Conservation (phyloP, 2,888 invertebrate genomes). For the Philhelius pedissequus region DNA sequence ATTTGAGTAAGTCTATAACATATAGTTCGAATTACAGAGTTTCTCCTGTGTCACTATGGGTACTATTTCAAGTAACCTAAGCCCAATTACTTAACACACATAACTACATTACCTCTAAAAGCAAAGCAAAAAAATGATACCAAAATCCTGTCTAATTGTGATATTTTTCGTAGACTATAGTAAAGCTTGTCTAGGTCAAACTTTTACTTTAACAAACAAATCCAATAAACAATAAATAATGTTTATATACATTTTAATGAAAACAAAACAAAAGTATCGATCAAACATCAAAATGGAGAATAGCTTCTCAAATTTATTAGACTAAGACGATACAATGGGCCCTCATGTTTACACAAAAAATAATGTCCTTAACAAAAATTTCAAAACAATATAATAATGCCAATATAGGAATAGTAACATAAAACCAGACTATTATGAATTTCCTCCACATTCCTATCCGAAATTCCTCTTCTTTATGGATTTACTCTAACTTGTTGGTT, state of each 20-base stretch:
- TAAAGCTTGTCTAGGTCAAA: background rate
- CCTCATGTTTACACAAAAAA: background rate
- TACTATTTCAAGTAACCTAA: no score
- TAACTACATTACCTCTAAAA: no score
- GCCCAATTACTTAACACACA: no score
- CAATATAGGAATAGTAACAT: conserved; percentile 14
- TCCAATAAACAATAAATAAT: background rate
- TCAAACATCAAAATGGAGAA: background rate
- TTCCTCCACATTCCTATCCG: conserved; percentile 14
- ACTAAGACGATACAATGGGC: background rate
- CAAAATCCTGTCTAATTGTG: no score
- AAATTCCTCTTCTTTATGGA: conserved; percentile 8
- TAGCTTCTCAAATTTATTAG: background rate
- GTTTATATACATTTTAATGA: background rate
- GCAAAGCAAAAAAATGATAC: no score
- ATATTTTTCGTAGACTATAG: no score
- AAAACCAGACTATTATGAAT: background rate
- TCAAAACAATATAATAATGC: conserved; percentile 11
- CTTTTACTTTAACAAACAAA: background rate
- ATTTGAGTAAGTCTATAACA: no score
- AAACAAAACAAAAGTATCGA: background rate
- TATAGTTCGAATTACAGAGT: no score
- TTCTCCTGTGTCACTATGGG: no score
- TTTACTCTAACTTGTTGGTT: conserved; percentile 53
- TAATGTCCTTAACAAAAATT: background rate